Conservation (phyloP, 2,113 vertebrate species). For the Phyllostomus hastatus region DNA sequence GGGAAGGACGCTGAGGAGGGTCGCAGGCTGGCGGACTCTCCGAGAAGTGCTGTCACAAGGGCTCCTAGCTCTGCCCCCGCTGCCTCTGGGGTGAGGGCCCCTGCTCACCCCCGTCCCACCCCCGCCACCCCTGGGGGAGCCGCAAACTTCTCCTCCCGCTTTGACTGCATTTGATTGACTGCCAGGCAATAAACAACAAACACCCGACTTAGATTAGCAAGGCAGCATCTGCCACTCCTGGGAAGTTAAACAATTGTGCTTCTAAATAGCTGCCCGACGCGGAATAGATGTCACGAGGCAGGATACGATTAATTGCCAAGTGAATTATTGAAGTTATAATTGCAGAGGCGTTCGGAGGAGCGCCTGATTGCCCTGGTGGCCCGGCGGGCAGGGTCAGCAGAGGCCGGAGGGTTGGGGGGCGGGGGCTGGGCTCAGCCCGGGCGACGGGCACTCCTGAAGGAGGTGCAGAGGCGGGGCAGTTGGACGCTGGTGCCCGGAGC, state of each 20-base stretch:
- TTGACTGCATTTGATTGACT: conserved; percentile 50
- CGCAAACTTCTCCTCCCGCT: neutral
- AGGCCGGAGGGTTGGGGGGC: fast-evolving
- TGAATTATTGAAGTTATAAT: conserved; percentile 66
- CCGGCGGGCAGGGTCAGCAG: neutral
- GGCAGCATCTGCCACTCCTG: conserved; percentile 37
- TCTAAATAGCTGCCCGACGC: conserved; percentile 46
- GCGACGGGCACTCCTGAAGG: fast-evolving
- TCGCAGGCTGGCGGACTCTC: neutral
- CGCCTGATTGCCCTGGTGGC: neutral
- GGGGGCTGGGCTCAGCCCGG: too few relatives aligned
- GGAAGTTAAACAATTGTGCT: conserved; percentile 60
- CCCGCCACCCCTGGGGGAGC: neutral
- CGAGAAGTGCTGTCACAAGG: neutral
- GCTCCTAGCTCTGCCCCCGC: neutral
- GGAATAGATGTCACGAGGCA: conserved; percentile 57
- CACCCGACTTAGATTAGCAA: conserved; percentile 12
- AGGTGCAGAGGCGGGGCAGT: too few relatives aligned
- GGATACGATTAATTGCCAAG: conserved; percentile 64
- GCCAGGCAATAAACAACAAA: neutral
- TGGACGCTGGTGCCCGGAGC: neutral
- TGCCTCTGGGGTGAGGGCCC: neutral
- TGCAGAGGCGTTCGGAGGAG: conserved; percentile 39
- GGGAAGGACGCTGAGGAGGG: neutral
- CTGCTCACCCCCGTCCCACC: neutral